phyloP scores from a whole-genome alignment of 2,797 vertebrate species.

The Ciconia nigra region DNA sequence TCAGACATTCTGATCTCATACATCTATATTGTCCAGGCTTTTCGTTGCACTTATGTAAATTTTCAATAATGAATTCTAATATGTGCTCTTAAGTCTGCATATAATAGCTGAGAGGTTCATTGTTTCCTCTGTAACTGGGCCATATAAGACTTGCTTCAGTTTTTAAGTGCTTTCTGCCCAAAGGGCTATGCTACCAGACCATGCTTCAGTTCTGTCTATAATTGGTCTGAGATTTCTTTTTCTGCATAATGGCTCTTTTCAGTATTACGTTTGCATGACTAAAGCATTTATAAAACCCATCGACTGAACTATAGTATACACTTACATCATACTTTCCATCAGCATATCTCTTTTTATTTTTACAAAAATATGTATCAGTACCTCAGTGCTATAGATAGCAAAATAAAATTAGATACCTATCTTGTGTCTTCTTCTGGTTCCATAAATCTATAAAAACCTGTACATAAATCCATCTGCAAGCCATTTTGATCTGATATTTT shows the following conservation, averaged over 20 bases:
- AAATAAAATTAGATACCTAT: neutral
- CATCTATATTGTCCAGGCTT: neutral
- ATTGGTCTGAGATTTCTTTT: neutral
- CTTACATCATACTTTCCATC: neutral
- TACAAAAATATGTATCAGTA: neutral
- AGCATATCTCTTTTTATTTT: neutral
- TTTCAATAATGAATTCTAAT: neutral
- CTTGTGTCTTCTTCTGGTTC: neutral
- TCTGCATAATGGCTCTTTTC: neutral
- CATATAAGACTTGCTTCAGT: neutral
- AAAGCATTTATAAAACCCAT: neutral
- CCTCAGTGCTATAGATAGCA: neutral
- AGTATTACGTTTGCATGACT: neutral
- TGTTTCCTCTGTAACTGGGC: neutral
- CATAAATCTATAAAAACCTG: neutral
- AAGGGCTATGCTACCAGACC: neutral
- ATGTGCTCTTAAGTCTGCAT: neutral
- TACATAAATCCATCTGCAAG: neutral
- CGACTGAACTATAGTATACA: neutral
- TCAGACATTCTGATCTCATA: neutral
- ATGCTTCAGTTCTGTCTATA: neutral
- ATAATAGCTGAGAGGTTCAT: neutral
- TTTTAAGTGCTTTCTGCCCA: neutral
- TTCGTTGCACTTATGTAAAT: neutral
- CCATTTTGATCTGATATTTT: neutral